Percentiles rank a stretch among this genome's conserved stretches.
phyloP scores from a whole-genome alignment of 23 tunicate genomes.

The Styela clava region DNA sequence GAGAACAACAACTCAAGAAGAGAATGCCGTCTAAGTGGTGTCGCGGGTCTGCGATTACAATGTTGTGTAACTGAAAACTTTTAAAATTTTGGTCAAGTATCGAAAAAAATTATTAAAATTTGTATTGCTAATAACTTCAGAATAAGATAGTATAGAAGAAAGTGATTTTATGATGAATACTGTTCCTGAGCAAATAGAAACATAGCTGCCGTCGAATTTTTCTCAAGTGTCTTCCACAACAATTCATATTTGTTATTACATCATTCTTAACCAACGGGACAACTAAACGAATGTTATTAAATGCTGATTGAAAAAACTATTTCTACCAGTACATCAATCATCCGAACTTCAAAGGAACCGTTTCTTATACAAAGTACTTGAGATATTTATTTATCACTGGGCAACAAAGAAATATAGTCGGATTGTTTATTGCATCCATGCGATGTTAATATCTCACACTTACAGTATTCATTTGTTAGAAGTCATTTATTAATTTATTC shows the following conservation, averaged over 20 bases:
- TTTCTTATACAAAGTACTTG: neutral
- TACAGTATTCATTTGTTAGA: too few relatives aligned
- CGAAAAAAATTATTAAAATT: neutral
- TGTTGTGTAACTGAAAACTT: neutral
- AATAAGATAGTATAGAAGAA: too few relatives aligned
- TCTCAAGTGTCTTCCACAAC: neutral
- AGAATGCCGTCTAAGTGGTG: neutral
- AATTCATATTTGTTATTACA: too few relatives aligned
- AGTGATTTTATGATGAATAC: neutral
- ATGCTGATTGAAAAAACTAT: too few relatives aligned
- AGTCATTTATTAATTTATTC: too few relatives aligned
- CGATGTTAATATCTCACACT: too few relatives aligned
- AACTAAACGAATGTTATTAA: too few relatives aligned
- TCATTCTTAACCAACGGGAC: too few relatives aligned
- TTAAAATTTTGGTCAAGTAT: neutral
- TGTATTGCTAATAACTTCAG: neutral
- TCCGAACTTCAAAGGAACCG: neutral
- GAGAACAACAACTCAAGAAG: neutral
- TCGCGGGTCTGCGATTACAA: neutral
- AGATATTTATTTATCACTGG: too few relatives aligned
- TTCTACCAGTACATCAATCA: neutral
- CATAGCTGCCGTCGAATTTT: neutral
- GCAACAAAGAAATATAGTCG: too few relatives aligned
- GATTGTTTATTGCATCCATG: too few relatives aligned
- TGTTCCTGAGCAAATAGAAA: neutral